These are phyloP conservation scores for Gobio gobio DNA, from an alignment of 2,113 vertebrate species.

Conservation along the genomic window DNA sequence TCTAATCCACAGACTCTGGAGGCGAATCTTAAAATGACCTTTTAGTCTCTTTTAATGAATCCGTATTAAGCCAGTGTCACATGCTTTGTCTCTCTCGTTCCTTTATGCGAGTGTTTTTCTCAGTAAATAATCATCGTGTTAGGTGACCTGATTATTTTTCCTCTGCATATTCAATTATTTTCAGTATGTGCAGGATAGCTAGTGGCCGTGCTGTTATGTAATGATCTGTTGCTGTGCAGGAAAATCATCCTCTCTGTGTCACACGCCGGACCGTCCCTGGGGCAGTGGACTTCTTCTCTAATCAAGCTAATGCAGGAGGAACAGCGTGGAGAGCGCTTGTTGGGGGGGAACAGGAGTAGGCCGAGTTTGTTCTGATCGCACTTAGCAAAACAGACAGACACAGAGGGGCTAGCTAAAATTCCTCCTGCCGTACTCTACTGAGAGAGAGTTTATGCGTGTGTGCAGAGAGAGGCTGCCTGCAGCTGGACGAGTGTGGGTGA, in stretches of 20 bases:
- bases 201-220: constrained; percentile 25
- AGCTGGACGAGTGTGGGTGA: constrained; percentile 36
- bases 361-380: constrained; percentile 17
- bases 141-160: constrained; percentile 77
- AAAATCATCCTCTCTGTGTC: not conserved
- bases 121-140: constrained; percentile 80
- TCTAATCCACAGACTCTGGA: constrained; percentile 93
- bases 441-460: not conserved
- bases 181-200: constrained; percentile 32
- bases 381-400: constrained; percentile 29
- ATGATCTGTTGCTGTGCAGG: constrained; percentile 26
- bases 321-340: constrained; percentile 5
- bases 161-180: constrained; percentile 42
- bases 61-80: constrained; percentile 89
- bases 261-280: not conserved
- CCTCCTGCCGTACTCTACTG: not conserved
- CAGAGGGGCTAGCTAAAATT: constrained; percentile 13
- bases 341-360: constrained; percentile 3
- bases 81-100: constrained; percentile 48
- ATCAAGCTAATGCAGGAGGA: constrained; percentile 36
- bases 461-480: constrained; percentile 11
- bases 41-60: constrained; percentile 90
- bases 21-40: constrained; percentile 88
- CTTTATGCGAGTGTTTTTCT: constrained; percentile 36
- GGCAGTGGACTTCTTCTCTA: constrained; percentile 32